A percentile compares a stretch with the other conserved stretches of the same genome.
phyloP scores from a whole-genome alignment of 2,888 invertebrate genomes.

The Masnerella sp. region DNA sequence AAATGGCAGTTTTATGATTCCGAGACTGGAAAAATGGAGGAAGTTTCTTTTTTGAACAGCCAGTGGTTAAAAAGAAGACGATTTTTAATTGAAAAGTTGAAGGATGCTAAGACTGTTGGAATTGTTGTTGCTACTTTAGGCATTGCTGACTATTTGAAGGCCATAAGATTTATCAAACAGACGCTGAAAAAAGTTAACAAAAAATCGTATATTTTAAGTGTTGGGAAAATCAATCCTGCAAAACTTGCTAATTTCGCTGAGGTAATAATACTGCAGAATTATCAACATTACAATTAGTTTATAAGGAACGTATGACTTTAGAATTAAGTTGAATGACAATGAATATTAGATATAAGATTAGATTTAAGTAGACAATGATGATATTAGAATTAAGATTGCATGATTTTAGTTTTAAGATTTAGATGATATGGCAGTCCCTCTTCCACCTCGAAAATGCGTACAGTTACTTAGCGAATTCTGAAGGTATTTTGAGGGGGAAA shows the following conservation, averaged over 20 bases:
- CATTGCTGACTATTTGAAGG: constrained; percentile 86
- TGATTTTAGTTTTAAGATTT: too few relatives aligned
- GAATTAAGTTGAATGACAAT: too few relatives aligned
- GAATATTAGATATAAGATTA: too few relatives aligned
- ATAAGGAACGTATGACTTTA: too few relatives aligned
- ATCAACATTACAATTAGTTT: too few relatives aligned
- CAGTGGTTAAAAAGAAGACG: constrained; percentile 88
- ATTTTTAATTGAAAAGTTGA: constrained; percentile 92
- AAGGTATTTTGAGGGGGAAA: too few relatives aligned
- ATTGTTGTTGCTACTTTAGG: constrained; percentile 95
- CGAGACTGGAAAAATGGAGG: constrained; percentile 72
- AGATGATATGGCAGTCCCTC: too few relatives aligned
- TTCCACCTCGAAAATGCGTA: too few relatives aligned
- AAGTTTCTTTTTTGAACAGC: constrained; percentile 77
- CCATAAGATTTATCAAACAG: constrained; percentile 80
- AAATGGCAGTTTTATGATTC: constrained; percentile 81
- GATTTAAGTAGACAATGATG: too few relatives aligned
- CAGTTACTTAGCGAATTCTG: too few relatives aligned
- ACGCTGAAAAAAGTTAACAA: constrained; percentile 87
- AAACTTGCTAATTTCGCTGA: constrained; percentile 97
- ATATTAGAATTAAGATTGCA: too few relatives aligned
- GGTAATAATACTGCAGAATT: constrained; percentile 75
- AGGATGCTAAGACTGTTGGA: constrained; percentile 92
- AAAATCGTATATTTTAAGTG: constrained; percentile 93
- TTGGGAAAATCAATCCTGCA: constrained; percentile 95